Conservation (phyloP, 35 echinoderm and acorn worm genomes). For the Ptychodera flava region DNA sequence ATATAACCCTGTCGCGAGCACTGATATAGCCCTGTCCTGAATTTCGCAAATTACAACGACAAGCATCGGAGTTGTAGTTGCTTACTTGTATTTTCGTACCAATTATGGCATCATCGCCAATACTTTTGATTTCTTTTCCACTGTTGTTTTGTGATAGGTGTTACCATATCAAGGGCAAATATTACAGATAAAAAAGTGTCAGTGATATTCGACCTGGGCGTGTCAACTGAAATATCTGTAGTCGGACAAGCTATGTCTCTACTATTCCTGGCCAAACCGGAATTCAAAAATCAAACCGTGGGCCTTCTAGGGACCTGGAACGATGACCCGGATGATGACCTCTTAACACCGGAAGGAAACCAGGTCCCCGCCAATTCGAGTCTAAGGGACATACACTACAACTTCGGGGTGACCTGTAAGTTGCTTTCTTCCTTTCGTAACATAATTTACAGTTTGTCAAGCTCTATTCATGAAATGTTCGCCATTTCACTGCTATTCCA, state of each 20-base stretch:
- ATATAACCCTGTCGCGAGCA: no score
- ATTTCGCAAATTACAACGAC: no score
- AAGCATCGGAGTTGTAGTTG: no score
- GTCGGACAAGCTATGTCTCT: slow-evolving; percentile 36
- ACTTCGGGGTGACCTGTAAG: slow-evolving; percentile 36
- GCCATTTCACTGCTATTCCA: neutral
- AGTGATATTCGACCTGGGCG: slow-evolving; percentile 52
- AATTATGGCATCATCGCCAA: no score
- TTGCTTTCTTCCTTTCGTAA: neutral
- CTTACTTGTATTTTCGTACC: no score
- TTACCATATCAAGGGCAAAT: no score
- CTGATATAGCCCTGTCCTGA: no score
- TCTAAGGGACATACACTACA: slow-evolving; percentile 5
- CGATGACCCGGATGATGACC: slow-evolving; percentile 44
- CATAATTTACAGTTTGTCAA: neutral
- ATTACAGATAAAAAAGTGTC: no score
- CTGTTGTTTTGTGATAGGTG: no score
- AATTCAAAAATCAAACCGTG: slow-evolving; percentile 8
- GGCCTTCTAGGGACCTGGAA: slow-evolving; percentile 89
- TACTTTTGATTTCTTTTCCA: no score
- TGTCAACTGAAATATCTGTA: slow-evolving; percentile 41
- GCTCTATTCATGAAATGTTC: neutral
- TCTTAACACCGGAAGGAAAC: slow-evolving; percentile 22
- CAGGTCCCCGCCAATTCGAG: neutral
- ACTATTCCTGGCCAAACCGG: slow-evolving; percentile 25